A percentile compares a stretch with the other conserved stretches of the same genome.
Evolutionary conservation across 1,140 invertebrate genomes (phyloP).

Genomic region (Doryteuthis pealeii): DNA sequence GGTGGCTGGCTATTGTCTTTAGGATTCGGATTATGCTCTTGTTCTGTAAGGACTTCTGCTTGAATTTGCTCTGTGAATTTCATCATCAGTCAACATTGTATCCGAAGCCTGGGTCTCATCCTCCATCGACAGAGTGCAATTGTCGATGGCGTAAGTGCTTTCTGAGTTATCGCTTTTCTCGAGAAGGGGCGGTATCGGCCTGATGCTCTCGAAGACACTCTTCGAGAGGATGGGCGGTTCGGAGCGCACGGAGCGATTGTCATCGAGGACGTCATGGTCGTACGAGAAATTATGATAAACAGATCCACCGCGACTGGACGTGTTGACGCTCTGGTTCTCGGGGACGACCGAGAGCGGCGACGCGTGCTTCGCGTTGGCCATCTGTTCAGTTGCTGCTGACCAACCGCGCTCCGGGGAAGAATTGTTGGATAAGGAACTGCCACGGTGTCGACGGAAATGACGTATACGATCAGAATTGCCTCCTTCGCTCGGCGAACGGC

Average conservation of each 20-base stretch:
- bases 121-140: too few relatives aligned
- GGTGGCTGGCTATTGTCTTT: too few relatives aligned
- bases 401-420: not conserved
- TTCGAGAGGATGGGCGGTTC: not conserved
- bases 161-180: too few relatives aligned
- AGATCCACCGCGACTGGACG: not conserved
- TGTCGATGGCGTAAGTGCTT: too few relatives aligned
- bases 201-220: too few relatives aligned
- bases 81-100: not conserved
- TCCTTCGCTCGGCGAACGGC: not conserved
- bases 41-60: too few relatives aligned
- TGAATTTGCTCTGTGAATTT: too few relatives aligned
- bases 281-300: slow-evolving; percentile 1
- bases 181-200: too few relatives aligned
- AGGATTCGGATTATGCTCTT: not conserved
- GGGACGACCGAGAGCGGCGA: not conserved
- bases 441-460: not conserved
- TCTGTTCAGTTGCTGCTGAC: not conserved
- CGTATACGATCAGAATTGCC: not conserved
- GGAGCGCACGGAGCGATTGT: not conserved
- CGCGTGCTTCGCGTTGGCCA: not conserved
- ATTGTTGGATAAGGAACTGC: not conserved
- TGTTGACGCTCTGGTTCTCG: not conserved
- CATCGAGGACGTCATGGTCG: not conserved
- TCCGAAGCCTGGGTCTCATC: too few relatives aligned